phyloP scores from a whole-genome alignment of 2,113 vertebrate genomes.

The Saiga tatarica region DNA sequence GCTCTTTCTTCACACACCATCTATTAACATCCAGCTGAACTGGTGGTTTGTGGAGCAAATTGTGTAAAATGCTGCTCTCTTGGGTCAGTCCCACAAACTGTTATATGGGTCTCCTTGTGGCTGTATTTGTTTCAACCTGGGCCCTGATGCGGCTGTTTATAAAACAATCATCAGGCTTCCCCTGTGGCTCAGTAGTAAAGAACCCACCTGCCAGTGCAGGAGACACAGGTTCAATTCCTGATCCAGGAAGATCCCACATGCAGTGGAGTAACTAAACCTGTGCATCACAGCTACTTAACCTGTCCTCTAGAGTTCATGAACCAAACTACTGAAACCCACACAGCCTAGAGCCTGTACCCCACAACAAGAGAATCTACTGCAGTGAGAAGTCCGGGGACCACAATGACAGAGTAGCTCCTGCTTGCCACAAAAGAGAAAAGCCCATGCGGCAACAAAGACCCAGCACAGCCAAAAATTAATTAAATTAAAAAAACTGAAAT shows the following conservation, averaged over 20 bases:
- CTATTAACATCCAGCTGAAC: background rate
- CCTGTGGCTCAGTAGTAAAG: background rate
- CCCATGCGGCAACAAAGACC: background rate
- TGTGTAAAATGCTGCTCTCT: background rate
- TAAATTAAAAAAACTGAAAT: background rate
- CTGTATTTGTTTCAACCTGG: background rate
- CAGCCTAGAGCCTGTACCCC: background rate
- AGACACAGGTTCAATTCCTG: background rate
- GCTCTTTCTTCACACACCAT: background rate
- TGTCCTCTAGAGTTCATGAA: background rate
- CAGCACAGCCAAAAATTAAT: background rate
- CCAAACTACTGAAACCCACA: background rate
- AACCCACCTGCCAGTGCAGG: background rate
- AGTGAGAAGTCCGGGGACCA: fast-evolving
- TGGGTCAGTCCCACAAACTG: background rate
- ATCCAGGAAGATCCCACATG: background rate
- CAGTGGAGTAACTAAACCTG: background rate
- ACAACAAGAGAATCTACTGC: background rate
- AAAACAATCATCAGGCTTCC: background rate
- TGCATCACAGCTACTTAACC: background rate
- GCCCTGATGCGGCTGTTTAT: background rate
- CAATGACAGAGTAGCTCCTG: background rate
- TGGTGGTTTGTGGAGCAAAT: background rate
- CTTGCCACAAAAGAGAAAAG: background rate
- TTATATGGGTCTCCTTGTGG: background rate